A percentile compares a stretch with the other conserved stretches of the same genome.
phyloP scores from a whole-genome alignment of 2,797 vertebrate genomes.

The Cyprinella venusta region DNA sequence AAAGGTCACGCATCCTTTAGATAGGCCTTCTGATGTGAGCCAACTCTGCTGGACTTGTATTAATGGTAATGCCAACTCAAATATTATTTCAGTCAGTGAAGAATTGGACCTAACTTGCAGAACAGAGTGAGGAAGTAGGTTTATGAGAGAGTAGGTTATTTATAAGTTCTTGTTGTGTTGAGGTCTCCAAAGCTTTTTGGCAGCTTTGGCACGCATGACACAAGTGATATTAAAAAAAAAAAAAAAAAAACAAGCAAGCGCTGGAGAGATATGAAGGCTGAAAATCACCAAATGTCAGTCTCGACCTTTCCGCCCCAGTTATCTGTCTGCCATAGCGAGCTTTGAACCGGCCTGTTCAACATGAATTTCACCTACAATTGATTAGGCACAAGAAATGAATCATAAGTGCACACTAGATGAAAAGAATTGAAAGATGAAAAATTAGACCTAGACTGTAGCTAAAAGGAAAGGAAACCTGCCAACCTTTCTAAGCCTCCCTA shows the following conservation, averaged over 20 bases:
- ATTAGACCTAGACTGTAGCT: constrained; percentile 72
- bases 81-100: constrained; percentile 68
- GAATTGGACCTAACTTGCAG: constrained; percentile 62
- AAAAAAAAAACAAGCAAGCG: not conserved
- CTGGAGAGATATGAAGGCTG: constrained; percentile 13
- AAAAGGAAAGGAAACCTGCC: constrained; percentile 67
- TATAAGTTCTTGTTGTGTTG: constrained; percentile 35
- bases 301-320: constrained; percentile 23
- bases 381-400: constrained; percentile 53
- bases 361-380: constrained; percentile 64
- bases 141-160: constrained; percentile 61
- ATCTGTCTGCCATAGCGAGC: not conserved
- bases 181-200: constrained; percentile 2
- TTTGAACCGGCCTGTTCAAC: constrained; percentile 47
- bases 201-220: constrained; percentile 18
- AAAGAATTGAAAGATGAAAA: constrained; percentile 73
- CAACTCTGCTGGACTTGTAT: constrained; percentile 61
- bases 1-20: constrained; percentile 68
- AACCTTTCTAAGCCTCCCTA: constrained; percentile 77
- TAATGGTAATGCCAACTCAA: constrained; percentile 68
- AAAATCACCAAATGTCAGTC: constrained; percentile 37
- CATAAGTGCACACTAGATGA: constrained; percentile 65
- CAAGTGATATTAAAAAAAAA: constrained; percentile 24
- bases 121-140: constrained; percentile 51
- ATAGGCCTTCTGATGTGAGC: constrained; percentile 65